These are phyloP conservation scores for Aurelia sp. DNA, from an alignment of 30 jellyfish, hydroid and myxozoan genomes.

Conservation along the genomic window DNA sequence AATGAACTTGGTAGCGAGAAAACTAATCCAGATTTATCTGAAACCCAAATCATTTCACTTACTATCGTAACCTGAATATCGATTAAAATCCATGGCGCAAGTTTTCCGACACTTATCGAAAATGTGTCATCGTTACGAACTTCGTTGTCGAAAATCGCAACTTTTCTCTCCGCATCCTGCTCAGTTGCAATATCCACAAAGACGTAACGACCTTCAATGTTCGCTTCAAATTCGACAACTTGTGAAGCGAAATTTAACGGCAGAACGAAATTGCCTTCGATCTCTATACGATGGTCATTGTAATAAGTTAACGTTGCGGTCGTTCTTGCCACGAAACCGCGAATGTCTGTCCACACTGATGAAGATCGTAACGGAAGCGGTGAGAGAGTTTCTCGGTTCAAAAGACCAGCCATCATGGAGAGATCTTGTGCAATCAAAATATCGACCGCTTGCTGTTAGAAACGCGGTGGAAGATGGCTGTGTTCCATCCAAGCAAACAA, in stretches of 20 bases:
- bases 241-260: slow-evolving; percentile 83
- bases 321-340: slow-evolving; percentile 96
- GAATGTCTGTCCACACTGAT: slow-evolving; percentile 83
- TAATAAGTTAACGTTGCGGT: slow-evolving; percentile 90
- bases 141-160: slow-evolving; percentile 49
- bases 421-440: not conserved
- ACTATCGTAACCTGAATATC: slow-evolving; percentile 85
- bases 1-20: slow-evolving; percentile 83
- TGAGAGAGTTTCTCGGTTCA: slow-evolving; percentile 72
- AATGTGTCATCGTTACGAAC: slow-evolving; percentile 71
- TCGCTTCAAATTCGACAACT: slow-evolving; percentile 92
- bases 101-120: slow-evolving; percentile 82
- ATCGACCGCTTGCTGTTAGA: no score
- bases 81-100: slow-evolving; percentile 89
- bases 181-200: slow-evolving; percentile 63
- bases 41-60: slow-evolving; percentile 68
- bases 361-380: slow-evolving; percentile 91
- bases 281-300: slow-evolving; percentile 85
- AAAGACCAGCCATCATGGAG: slow-evolving; percentile 79
- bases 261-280: slow-evolving; percentile 81
- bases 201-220: slow-evolving; percentile 86
- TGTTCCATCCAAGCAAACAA: no score
- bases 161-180: slow-evolving; percentile 47
- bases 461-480: no score
- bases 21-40: slow-evolving; percentile 58